Percentiles rank a stretch among this genome's conserved stretches.
These are phyloP conservation scores for Eupristina koningsbergeri DNA, from an alignment of 1,140 invertebrate species.

Conservation along the genomic window DNA sequence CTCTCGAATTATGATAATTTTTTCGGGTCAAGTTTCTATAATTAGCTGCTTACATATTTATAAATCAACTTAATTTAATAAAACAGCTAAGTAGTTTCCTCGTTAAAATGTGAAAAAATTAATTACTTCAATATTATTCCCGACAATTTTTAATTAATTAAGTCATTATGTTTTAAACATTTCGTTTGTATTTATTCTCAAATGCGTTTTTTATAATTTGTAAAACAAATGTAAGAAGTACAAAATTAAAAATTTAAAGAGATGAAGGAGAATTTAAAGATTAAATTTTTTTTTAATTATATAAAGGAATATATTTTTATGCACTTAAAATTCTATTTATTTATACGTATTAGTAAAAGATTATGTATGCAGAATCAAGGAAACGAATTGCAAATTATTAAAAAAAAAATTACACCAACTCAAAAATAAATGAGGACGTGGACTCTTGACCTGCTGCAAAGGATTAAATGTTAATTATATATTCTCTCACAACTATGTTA, in stretches of 20 bases:
- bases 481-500: not conserved
- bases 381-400: constrained; percentile 7
- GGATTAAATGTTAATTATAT: constrained; percentile 25
- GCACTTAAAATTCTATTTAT: not conserved
- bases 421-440: not conserved
- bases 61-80: not conserved
- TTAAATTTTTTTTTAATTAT: not conserved
- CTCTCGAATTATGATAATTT: not conserved
- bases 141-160: too few relatives aligned
- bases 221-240: not conserved
- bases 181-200: too few relatives aligned
- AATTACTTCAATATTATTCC: too few relatives aligned
- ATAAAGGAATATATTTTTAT: not conserved
- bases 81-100: not conserved
- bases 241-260: not conserved
- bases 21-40: not conserved
- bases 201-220: too few relatives aligned
- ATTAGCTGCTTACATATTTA: not conserved
- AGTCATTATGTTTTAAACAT: too few relatives aligned
- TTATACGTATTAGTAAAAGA: not conserved
- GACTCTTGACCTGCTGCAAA: not conserved
- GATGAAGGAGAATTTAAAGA: not conserved
- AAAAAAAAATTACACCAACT: not conserved
- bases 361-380: not conserved
- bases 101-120: not conserved